phyloP scores from a whole-genome alignment of 2,888 invertebrate species.

The Maniola hyperantus region DNA sequence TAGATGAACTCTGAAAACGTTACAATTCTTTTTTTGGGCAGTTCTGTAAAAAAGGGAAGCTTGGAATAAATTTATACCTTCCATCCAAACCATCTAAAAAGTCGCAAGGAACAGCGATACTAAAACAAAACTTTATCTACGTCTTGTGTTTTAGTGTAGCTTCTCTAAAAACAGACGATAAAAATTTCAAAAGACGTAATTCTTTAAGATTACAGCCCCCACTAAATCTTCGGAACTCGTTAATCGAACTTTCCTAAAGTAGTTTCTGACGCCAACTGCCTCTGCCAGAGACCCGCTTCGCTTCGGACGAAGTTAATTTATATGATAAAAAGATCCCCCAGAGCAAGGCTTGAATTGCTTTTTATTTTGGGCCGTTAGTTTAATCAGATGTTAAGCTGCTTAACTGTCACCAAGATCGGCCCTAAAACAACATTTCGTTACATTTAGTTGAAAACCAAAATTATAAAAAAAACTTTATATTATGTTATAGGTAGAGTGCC shows the following conservation, averaged over 20 bases:
- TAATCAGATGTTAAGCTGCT: conserved; percentile 17
- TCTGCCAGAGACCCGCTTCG: conserved; percentile 64
- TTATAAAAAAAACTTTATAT: neutral
- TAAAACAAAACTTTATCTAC: conserved; percentile 14
- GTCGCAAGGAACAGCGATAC: neutral
- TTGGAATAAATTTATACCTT: too few species aligned
- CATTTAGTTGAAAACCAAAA: neutral
- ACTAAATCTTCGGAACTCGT: conserved; percentile 78
- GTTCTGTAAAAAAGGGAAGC: too few species aligned
- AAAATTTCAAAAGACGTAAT: conserved; percentile 62
- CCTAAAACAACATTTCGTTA: neutral
- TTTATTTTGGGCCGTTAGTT: conserved; percentile 23
- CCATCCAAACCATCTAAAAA: neutral
- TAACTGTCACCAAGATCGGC: neutral
- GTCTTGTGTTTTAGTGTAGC: conserved; percentile 15
- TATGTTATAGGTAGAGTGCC: too few species aligned
- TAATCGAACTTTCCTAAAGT: conserved; percentile 77
- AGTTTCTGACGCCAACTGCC: conserved; percentile 75
- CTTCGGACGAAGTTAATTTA: conserved; percentile 70
- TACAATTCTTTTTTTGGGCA: too few species aligned
- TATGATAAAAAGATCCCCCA: conserved; percentile 72
- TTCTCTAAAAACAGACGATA: conserved; percentile 52
- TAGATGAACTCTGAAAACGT: too few species aligned
- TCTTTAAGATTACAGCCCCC: conserved; percentile 69
- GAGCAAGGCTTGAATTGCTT: conserved; percentile 19